Evolutionary conservation across 2,888 invertebrate species (phyloP), one percentile per base, ranked within the genome.

Genomic region (Stenoptilia bipunctidactyla): DNA sequence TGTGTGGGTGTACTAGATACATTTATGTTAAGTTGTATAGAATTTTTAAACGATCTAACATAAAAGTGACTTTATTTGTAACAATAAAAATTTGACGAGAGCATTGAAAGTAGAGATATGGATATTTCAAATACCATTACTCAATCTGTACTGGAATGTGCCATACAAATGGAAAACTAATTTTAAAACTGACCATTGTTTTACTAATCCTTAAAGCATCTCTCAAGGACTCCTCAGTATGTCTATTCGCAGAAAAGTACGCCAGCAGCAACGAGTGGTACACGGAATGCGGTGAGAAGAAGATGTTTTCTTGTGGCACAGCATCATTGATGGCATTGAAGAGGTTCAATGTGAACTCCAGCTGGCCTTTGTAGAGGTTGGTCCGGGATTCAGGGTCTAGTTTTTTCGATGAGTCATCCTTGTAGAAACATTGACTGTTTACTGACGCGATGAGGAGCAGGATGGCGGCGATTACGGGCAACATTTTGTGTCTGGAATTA

Each of bases 281-380:
- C 10, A 94, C 89, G 49, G 94, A 94, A 75, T 92, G 92, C 0
- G 95, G 95, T 4, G 95, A 95, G 69, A 93, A 94, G 84, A 96
- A 94, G 33, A 95, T 75, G 65, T 94, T 95, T 50, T 90, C 90
- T 34, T 87, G 80, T 0, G 89, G 87, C 47, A 88, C 87, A 13
- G 87, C 86, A 40, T 84, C 71, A 49, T 90, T 89, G 47, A 90
- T 88, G 13, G 88, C 86, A 48, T 88, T 87, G 52, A 94, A 80
- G 39, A 92, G 80, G 37, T 88, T 87, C 39, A 93, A 66, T 0
- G 92, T 90, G 58, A 94, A 94, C 40, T 85, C 87, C 53, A 93
- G 58, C 53, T 83, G 83, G n/a, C 82, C 83, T 12, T 53, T 64
- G 51, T 83, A 83, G 6, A 82, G 66, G 1, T 53, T 55, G 40